These are phyloP conservation scores for Epinephelus fuscoguttatus DNA, from an alignment of 2,113 vertebrate species.

Conservation along the genomic window DNA sequence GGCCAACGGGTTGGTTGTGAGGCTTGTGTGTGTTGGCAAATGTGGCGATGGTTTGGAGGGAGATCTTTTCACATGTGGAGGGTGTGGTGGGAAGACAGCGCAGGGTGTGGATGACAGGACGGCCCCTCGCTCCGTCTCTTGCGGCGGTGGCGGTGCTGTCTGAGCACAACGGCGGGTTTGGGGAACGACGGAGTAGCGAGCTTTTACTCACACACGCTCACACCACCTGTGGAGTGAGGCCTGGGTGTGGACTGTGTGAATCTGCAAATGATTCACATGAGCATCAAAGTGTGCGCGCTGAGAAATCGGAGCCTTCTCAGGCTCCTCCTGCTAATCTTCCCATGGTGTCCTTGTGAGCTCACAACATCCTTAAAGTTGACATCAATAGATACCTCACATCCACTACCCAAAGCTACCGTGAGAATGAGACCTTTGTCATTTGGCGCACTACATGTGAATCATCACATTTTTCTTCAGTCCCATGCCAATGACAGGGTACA, in stretches of 20 bases:
- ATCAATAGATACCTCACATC: constrained; percentile 47
- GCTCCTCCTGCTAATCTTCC: constrained; percentile 65
- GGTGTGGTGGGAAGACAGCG: constrained; percentile 78
- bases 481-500: constrained; percentile 51
- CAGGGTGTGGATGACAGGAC: constrained; percentile 72
- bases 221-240: constrained; percentile 70
- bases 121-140: constrained; percentile 63
- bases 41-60: constrained; percentile 67
- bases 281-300: constrained; percentile 66
- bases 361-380: constrained; percentile 32
- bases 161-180: constrained; percentile 40
- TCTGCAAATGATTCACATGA: constrained; percentile 74
- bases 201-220: constrained; percentile 63
- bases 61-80: constrained; percentile 79
- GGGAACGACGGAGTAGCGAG: constrained; percentile 30
- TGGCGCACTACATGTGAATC: constrained; percentile 49
- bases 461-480: constrained; percentile 37
- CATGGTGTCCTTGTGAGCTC: constrained; percentile 61
- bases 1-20: constrained; percentile 64
- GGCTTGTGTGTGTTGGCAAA: constrained; percentile 67
- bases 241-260: constrained; percentile 81
- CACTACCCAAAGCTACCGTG: constrained; percentile 44
- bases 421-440: constrained; percentile 71
- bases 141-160: constrained; percentile 65
- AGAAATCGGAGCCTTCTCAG: constrained; percentile 67